Evolutionary conservation across 2,888 invertebrate genomes (phyloP), one percentile per base, ranked within the genome.

Genomic region (Hermaeophaga mercurialis): DNA sequence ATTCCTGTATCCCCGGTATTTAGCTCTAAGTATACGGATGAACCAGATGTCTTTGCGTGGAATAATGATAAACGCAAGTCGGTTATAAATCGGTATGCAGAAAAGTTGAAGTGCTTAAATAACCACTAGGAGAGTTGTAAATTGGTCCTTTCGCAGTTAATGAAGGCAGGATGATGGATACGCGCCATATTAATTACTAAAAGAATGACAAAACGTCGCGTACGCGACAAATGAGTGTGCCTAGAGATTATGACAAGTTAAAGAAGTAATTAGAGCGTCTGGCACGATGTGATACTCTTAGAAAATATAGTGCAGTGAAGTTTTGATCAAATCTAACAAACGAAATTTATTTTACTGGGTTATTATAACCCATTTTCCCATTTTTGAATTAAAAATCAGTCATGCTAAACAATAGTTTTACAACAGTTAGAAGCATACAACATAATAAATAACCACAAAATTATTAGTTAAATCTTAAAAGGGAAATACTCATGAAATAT

Each of bases 181-280:
- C 64, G 67, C 66, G 61, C 68, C 63, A 70, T 72, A 73, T 73
- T 73, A 74, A 75, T 74, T 73, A 74, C 72, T 73, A 70, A 71
- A 66, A 68, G 66, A 66, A 62, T 69, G 68, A 69, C 69, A 67
- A 70, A 70, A 70, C 65, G 68, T 68, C 68, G 59, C 65, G 66
- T 50, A 54, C 48, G 49, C 58, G 65, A 74, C 74, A 74, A 75
- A 75, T 70, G 73, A 66, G 63, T 56, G 56, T 61, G 65, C 60
- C 66, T 67, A 66, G 61, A 66, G 61, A 62, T 73, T 75, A 74
- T 74, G 74, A 75, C 74, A 72, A 66, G 67, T 71, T 41, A 61
- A 65, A 69, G 68, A 65, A 64, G 68, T 71, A 75, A 75, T 75
- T 75, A 74, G 72, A 66, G 55, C 68, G 70, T 66, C 72, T 70